phyloP scores from a whole-genome alignment of 2,797 vertebrate species.

The Sternarchorhynchus goeldii region DNA sequence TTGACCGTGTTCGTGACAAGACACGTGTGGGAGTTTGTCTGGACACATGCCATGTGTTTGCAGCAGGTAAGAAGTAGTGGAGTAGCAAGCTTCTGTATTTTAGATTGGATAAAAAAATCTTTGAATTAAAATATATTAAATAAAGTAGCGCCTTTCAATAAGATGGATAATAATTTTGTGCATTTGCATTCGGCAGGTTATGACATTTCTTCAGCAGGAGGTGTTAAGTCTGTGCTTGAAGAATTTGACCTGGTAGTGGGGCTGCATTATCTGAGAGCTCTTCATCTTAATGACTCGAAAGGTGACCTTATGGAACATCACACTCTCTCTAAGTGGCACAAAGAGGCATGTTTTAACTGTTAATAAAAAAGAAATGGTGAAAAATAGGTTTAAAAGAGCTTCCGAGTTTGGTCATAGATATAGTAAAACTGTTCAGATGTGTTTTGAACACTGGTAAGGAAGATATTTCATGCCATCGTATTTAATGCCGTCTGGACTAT shows the following conservation, averaged over 20 bases:
- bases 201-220: conserved; percentile 72
- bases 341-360: not conserved
- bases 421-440: too few relatives aligned
- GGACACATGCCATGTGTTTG: conserved; percentile 81
- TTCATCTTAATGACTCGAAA: conserved; percentile 84
- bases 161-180: not conserved
- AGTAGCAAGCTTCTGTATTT: not conserved
- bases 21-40: conserved; percentile 77
- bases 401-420: not conserved
- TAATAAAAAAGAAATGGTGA: not conserved
- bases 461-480: not conserved
- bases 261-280: conserved; percentile 73
- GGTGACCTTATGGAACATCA: conserved; percentile 59
- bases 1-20: conserved; percentile 77
- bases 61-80: conserved; percentile 69
- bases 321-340: not conserved
- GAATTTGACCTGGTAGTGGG: conserved; percentile 78
- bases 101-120: not conserved
- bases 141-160: not conserved
- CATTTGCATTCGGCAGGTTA: conserved; percentile 65
- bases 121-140: conserved; percentile 17
- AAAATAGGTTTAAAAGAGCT: not conserved
- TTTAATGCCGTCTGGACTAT: not conserved
- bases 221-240: conserved; percentile 73
- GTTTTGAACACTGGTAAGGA: not conserved